A percentile compares a stretch with the other conserved stretches of the same genome.
Evolutionary conservation across 1,140 invertebrate genomes (phyloP).

Genomic region (Aplysia californica): DNA sequence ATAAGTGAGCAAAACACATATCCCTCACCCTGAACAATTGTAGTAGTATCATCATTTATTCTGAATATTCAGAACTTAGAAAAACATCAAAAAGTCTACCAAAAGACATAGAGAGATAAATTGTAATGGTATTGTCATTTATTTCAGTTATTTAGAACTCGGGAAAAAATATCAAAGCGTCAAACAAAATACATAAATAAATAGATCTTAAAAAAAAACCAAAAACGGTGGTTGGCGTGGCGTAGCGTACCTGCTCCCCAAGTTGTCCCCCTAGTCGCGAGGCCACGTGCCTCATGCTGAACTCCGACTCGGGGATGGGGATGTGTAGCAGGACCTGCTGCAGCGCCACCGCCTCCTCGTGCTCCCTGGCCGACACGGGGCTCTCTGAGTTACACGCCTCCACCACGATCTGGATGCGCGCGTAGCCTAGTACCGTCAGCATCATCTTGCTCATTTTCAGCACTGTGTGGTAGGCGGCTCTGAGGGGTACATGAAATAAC

Average conservation of each 20-base stretch:
- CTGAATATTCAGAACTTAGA: too few relatives aligned
- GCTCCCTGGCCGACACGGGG: constrained; percentile 66
- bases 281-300: constrained; percentile 79
- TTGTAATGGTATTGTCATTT: too few relatives aligned
- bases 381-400: constrained; percentile 60
- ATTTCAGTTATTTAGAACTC: too few relatives aligned
- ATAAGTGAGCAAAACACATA: too few relatives aligned
- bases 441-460: constrained; percentile 90
- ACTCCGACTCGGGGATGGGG: constrained; percentile 78
- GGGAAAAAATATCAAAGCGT: too few relatives aligned
- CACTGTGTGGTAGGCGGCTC: constrained; percentile 87
- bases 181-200: too few relatives aligned
- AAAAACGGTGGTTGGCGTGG: too few relatives aligned
- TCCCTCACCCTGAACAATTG: background rate
- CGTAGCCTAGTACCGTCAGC: constrained; percentile 81
- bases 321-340: constrained; percentile 80
- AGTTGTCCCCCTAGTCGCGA: constrained; percentile 80
- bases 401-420: constrained; percentile 65
- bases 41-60: too few relatives aligned
- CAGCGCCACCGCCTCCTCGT: constrained; percentile 74
- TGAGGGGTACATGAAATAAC: constrained; percentile 51
- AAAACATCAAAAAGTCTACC: too few relatives aligned
- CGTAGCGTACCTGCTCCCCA: constrained; percentile 71
- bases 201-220: too few relatives aligned
- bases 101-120: too few relatives aligned